Evolutionary conservation across 2,113 vertebrate species (phyloP).

Genomic region (Phoenicopterus ruber): DNA sequence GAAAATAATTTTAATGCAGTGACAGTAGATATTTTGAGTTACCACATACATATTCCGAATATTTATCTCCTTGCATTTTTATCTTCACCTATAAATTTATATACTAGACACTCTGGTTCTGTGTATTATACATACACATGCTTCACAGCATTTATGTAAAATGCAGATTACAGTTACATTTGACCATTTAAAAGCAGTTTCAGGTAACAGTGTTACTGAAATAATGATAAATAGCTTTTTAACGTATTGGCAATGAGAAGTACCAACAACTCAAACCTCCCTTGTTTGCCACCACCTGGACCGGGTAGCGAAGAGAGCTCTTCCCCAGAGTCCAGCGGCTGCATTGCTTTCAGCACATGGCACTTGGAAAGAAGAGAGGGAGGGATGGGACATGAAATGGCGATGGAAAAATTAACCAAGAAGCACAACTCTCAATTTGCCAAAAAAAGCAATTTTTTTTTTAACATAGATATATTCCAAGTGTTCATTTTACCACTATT

Average conservation of each 20-base stretch:
- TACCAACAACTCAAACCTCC: background rate
- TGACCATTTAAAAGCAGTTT: background rate
- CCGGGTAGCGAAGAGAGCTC: background rate
- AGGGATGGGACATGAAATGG: background rate
- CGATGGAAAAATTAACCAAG: background rate
- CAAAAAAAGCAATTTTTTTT: background rate
- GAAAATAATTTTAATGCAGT: background rate
- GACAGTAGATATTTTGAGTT: background rate
- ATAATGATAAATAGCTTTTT: background rate
- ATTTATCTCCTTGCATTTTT: background rate
- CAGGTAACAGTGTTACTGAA: background rate
- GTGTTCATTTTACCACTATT: background rate
- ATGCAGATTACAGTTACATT: background rate
- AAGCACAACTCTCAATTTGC: background rate
- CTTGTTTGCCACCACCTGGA: background rate
- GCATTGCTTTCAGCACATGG: fast-evolving
- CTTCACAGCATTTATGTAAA: background rate
- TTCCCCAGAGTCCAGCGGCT: background rate
- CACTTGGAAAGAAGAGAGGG: background rate
- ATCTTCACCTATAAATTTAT: background rate
- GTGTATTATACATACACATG: background rate
- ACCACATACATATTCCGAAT: background rate
- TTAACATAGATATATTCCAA: background rate
- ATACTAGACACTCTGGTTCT: background rate
- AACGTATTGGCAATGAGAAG: background rate